phyloP scores from a whole-genome alignment of 2,113 vertebrate genomes.

The Petaurus breviceps region DNA sequence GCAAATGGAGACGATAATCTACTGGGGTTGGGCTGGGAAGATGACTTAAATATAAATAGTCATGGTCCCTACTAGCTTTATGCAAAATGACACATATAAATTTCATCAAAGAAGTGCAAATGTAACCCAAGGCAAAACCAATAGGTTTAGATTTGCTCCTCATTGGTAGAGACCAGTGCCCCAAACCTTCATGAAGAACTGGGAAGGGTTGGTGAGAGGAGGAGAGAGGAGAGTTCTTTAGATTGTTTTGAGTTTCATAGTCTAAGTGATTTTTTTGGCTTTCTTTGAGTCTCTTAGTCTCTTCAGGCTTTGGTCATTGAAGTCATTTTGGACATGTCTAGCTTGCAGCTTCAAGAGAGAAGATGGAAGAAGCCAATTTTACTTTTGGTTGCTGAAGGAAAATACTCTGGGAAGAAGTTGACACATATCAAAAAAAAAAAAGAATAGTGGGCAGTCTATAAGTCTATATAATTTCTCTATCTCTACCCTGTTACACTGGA shows the following conservation, averaged over 20 bases:
- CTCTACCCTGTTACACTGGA: background rate
- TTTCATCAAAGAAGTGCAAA: background rate
- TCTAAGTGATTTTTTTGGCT: conserved; percentile 3
- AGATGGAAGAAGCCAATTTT: background rate
- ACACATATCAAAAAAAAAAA: background rate
- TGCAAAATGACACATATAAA: background rate
- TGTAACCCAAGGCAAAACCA: background rate
- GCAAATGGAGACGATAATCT: background rate
- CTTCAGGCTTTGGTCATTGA: background rate
- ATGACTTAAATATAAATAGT: background rate
- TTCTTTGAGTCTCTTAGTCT: conserved; percentile 21
- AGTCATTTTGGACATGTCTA: background rate
- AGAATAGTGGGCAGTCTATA: background rate
- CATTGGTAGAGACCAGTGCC: background rate
- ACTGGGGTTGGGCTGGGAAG: background rate
- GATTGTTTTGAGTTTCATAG: background rate
- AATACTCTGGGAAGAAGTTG: background rate
- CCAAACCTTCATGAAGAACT: background rate
- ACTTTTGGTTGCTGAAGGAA: background rate
- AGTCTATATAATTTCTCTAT: background rate
- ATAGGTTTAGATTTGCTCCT: background rate
- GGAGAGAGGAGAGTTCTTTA: background rate
- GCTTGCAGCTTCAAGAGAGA: background rate
- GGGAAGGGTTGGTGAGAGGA: background rate
- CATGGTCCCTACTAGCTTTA: background rate